A percentile compares a stretch with the other conserved stretches of the same genome.
phyloP scores from a whole-genome alignment of 2,888 invertebrate genomes.

The Drepana falcataria region DNA sequence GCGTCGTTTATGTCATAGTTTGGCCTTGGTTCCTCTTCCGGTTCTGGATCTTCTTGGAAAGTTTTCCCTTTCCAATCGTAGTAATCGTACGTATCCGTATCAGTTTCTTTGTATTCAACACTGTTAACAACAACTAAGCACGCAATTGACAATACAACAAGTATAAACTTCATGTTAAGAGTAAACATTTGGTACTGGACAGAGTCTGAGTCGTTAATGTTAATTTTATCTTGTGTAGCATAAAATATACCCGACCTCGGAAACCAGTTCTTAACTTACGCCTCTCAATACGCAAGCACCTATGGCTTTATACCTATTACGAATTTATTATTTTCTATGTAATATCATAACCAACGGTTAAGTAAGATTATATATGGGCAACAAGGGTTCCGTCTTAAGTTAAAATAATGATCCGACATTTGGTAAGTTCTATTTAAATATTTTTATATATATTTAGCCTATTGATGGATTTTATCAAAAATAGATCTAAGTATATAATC shows the following conservation, averaged over 20 bases:
- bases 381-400: no score
- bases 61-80: background rate
- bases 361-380: no score
- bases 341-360: no score
- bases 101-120: slow-evolving; percentile 11
- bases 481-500: no score
- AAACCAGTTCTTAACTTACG: slow-evolving; percentile 22
- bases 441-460: no score
- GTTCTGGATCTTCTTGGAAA: slow-evolving; percentile 11
- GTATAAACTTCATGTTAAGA: slow-evolving; percentile 24
- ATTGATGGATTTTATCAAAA: no score
- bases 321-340: background rate
- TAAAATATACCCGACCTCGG: slow-evolving; percentile 23
- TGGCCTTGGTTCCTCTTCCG: slow-evolving; percentile 22
- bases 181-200: slow-evolving; percentile 10
- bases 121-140: slow-evolving; percentile 15
- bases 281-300: background rate
- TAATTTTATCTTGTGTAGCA: slow-evolving; percentile 3
- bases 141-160: slow-evolving; percentile 13
- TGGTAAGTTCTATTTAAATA: no score
- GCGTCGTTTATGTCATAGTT: slow-evolving; percentile 48
- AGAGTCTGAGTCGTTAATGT: slow-evolving; percentile 22
- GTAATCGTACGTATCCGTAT: slow-evolving; percentile 4
- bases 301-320: background rate
- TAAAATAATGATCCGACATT: no score